Base-by-base conservation (phyloP, 2,888 invertebrate species). In the Drosophila peninsularis region DNA sequence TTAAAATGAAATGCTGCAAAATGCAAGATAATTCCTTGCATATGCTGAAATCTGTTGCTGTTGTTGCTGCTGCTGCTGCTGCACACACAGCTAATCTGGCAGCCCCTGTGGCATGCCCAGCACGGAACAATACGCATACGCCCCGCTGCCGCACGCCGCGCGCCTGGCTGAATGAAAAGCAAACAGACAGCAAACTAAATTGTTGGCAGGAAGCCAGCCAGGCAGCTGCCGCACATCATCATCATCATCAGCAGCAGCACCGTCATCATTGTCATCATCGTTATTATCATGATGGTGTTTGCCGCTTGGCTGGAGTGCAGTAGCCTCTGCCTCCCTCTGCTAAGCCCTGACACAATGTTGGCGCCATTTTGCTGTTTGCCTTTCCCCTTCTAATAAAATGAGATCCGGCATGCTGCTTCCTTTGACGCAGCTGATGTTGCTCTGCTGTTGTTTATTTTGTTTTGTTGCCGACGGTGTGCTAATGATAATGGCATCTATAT, bases 351-450 rank as follows among this genome's bases (percentile, higher is more conserved):
- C 71, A 86, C 83, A 88, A 80, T 82, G 85, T 82, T 89, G 82
- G 88, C 89, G 88, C 82, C 89, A 85, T 88, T 85, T 86, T 90
- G 83, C 83, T 84, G 90, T 89, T 85, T 89, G 85, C 82, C 64
- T 83, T 89, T 89, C 90, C 90, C 83, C 78, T 83, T 80, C 86
- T 79, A 89, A 89, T 89, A 89, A 90, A 83, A 80, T 72, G 79
- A 77, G 77, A 87, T 89, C 90, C 82, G 85, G 78, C 78, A 69
- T 63, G 71, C 68, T 71, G 82, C 67, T 70, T 77, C 76, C 85
- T 68, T 73, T 71, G 70, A 66, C 69, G 36, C 56, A 61, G 67
- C 67, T 66, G 71, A 17, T 47, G 27, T 27, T 44, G 14, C 39
- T 62, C 30, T 30, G 47, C 11, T 30, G 47, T 32, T 47, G 13